Evolutionary conservation across 2,888 invertebrate genomes (phyloP), one percentile per base, ranked within the genome.

Genomic region (Dicyrtoma fusca): DNA sequence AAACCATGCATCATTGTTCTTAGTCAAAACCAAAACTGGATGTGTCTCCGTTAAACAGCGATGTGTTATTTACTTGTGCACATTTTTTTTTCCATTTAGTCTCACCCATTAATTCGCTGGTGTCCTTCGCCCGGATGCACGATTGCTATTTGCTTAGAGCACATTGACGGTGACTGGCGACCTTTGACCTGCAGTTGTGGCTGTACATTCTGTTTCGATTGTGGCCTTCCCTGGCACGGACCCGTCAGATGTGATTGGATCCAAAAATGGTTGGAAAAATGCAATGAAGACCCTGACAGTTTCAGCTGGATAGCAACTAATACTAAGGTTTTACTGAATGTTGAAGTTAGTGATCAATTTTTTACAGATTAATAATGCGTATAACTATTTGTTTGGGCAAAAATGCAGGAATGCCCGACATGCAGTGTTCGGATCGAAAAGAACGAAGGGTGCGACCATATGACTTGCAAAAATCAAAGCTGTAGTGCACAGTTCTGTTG

Each of bases 291-390:
- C 85, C 95, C 95, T 5, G 98, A 98, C 86, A 99, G 98, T 70
- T 95, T 96, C 13, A 98, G 98, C 84, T 99, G 98, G 98, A 97
- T 99, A 82, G 96, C 96, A 72, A 97, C 97, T 34, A 98, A 99
- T 86, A 99, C 98, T 70, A 98, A 99, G 87, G 87, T 87, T 63
- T 68, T 53, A 23, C n/a, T n/a, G n/a, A n/a, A n/a, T n/a, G n/a
- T n/a, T n/a, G n/a, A n/a, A n/a, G n/a, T n/a, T n/a, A n/a, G n/a
- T n/a, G n/a, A n/a, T n/a, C n/a, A n/a, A 34, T 26, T 59, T n/a
- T n/a, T n/a, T n/a, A n/a, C n/a, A n/a, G n/a, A 34, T 34, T 34
- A 34, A 5, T 44, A n/a, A n/a, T n/a, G n/a, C n/a, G n/a, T 59
- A 17, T 53, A 55, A 42, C 55, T 72, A 72, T 79, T 34, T 26